Base-by-base conservation (phyloP, 2,113 vertebrate genomes). In the Rhea americana region DNA sequence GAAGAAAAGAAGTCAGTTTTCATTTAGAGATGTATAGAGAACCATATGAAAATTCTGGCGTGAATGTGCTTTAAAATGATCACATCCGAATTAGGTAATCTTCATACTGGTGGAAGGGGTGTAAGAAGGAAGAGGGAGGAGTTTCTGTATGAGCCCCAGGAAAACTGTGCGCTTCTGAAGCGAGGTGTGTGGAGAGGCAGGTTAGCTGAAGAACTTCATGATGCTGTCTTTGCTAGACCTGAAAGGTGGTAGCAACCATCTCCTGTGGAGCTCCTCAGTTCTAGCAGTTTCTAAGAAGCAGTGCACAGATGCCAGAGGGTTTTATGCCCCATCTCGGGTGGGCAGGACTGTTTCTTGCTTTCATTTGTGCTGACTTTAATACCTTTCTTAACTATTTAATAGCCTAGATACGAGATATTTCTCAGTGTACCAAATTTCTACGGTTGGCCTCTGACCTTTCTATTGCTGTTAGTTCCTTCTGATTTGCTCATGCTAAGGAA, bases 1-100 rank as follows among this genome's bases (percentile, higher is more conserved):
- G 35, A 35, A 62, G 59, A 76, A 92, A 82, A 1, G 0, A 50
- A 87, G 11, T 56, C 10, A 17, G 3, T 0, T 0, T 70, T 91
- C 19, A 17, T 48, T 10, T 7, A 66, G 71, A 77, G 10, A 43
- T 48, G 0, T 12, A 5, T 73, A 15, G 56, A 65, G 45, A 92
- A 20, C 11, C 7, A 18, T 2, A 4, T 74, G 59, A 65, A 87
- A 16, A 24, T 50, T 75, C 48, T 82, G 30, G 13, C 71, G 18
- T 65, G 51, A 85, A 15, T 71, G 18, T 18, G 13, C 48, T 43
- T 76, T 85, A 48, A 62, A 84, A 51, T 61, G 72, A 45, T 25
- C 62, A 18, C 37, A 61, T 14, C 32, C 32, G 26, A 3, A 6
- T 35, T 61, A 32, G 11, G 19, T 73, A 48, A 73, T 3, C 1